phyloP scores from a whole-genome alignment of 2,113 vertebrate species.

The Lophotis ruficrista region DNA sequence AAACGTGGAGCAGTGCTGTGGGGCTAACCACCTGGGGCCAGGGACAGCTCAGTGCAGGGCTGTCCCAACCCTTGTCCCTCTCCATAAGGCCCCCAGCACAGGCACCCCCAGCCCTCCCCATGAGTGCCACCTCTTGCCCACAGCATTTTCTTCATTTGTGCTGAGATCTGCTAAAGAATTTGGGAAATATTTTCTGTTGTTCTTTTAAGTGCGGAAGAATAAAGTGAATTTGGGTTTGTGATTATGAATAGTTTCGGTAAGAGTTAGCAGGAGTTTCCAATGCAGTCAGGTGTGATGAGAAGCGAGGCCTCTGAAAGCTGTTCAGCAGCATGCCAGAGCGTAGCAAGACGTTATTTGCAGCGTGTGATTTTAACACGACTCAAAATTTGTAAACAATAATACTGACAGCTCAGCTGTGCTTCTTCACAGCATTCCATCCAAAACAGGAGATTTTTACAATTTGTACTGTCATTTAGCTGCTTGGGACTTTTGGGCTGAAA shows the following conservation, averaged over 20 bases:
- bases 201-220: neutral
- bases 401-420: neutral
- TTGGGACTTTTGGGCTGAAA: neutral
- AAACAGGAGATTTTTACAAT: neutral
- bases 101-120: neutral
- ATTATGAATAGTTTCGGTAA: neutral
- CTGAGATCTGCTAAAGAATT: neutral
- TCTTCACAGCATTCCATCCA: neutral
- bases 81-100: neutral
- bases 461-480: neutral
- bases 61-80: neutral
- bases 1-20: accelerated
- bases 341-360: neutral
- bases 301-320: neutral
- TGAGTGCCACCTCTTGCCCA: accelerated
- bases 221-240: neutral
- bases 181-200: neutral
- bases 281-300: neutral
- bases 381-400: slow-evolving; percentile 5
- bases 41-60: neutral
- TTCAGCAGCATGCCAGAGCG: neutral
- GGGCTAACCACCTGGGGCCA: neutral
- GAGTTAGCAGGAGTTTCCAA: neutral
- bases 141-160: neutral
- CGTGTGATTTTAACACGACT: neutral